Percentiles rank a stretch among this genome's conserved stretches.
Evolutionary conservation across 2,797 vertebrate species (phyloP).

Genomic region (Pteropus rufus): DNA sequence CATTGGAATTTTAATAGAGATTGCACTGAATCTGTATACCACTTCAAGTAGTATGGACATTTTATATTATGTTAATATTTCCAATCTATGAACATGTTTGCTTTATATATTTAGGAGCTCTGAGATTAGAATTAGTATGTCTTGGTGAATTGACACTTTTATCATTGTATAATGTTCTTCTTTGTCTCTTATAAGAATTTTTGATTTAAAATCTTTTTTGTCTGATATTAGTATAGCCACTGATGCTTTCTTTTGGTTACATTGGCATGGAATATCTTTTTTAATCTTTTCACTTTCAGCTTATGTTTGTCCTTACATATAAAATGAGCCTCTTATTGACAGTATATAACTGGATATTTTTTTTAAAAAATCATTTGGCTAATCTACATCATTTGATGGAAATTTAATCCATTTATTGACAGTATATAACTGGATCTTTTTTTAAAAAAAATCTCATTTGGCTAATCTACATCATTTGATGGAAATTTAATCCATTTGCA

Average conservation of each 20-base stretch:
- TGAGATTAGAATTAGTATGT: background rate
- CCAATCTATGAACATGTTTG: background rate
- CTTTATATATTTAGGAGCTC: background rate
- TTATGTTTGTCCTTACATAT: background rate
- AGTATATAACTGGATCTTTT: background rate
- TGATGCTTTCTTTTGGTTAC: background rate
- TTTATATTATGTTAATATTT: too few species aligned
- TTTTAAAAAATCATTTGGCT: background rate
- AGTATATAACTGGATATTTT: background rate
- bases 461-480: background rate
- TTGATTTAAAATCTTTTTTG: background rate
- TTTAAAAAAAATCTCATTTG: background rate
- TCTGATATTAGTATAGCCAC: background rate
- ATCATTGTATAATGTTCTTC: background rate
- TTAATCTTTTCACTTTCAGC: background rate
- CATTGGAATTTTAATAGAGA: too few species aligned
- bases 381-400: background rate
- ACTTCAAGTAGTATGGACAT: too few species aligned
- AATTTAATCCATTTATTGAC: background rate
- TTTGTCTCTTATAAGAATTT: background rate
- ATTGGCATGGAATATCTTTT: too few species aligned
- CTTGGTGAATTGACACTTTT: background rate
- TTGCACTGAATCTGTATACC: too few species aligned
- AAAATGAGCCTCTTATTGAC: background rate
- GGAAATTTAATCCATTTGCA: background rate